These are phyloP conservation scores for Xestoiulus laeticollis DNA, from an alignment of 2,888 invertebrate species.

Conservation along the genomic window DNA sequence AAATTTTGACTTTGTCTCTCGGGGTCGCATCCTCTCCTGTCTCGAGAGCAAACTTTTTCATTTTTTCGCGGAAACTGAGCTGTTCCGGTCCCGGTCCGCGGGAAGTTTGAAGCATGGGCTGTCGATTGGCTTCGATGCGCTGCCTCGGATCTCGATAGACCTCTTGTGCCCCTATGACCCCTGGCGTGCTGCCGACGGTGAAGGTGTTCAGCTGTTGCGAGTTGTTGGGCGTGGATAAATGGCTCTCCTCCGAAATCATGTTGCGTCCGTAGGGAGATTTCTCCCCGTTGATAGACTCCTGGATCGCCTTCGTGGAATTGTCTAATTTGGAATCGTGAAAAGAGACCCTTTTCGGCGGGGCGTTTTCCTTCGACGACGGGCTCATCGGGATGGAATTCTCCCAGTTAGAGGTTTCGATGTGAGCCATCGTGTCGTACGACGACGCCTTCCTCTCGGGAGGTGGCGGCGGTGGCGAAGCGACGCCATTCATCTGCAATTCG, in stretches of 20 bases:
- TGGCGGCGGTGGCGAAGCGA: constrained; percentile 62
- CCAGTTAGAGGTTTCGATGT: constrained; percentile 54
- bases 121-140: constrained; percentile 83
- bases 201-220: constrained; percentile 59
- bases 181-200: constrained; percentile 79
- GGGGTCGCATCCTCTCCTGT: constrained; percentile 92
- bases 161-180: constrained; percentile 98
- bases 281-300: background rate
- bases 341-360: constrained; percentile 63
- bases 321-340: constrained; percentile 63
- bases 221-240: constrained; percentile 53
- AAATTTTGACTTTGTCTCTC: constrained; percentile 94
- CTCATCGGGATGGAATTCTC: constrained; percentile 59
- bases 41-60: constrained; percentile 99
- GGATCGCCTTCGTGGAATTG: background rate
- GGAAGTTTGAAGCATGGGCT: constrained; percentile 67
- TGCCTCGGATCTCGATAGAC: constrained; percentile 95
- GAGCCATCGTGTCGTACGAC: constrained; percentile 86
- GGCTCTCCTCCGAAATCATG: constrained; percentile 34
- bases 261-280: constrained; percentile 49
- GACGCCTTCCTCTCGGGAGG: constrained; percentile 87
- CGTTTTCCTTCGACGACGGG: constrained; percentile 56
- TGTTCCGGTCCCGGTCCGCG: constrained; percentile 81
- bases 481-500: constrained; percentile 46
- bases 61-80: constrained; percentile 97